A percentile compares a stretch with the other conserved stretches of the same genome.
These are phyloP conservation scores for Heliocidaris erythrogramma DNA, from an alignment of 35 echinoderm and acorn worm species.

Conservation along the genomic window DNA sequence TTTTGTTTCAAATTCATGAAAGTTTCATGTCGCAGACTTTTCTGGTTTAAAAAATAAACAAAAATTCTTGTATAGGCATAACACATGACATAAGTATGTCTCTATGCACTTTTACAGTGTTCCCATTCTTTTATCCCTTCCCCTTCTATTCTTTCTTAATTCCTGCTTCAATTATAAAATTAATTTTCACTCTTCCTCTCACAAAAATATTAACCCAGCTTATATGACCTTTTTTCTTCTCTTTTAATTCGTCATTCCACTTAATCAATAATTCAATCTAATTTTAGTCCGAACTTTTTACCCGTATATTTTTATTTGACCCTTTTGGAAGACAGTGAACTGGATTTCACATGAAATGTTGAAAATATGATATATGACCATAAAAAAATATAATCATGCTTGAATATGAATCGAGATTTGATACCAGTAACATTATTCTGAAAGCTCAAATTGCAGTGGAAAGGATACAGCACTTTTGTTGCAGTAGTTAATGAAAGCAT, in stretches of 20 bases:
- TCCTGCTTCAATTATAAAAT: background rate
- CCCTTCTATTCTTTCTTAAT: too few relatives aligned
- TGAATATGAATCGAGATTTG: background rate
- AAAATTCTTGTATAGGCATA: too few relatives aligned
- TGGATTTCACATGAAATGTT: background rate
- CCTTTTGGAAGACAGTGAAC: background rate
- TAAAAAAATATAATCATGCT: background rate
- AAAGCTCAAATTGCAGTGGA: background rate
- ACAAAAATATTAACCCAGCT: background rate
- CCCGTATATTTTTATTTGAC: background rate
- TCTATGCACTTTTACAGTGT: background rate
- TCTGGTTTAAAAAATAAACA: too few relatives aligned
- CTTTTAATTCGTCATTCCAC: background rate
- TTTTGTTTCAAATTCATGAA: too few relatives aligned
- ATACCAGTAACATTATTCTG: background rate
- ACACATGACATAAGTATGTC: too few relatives aligned
- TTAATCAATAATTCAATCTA: background rate
- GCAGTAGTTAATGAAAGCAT: background rate
- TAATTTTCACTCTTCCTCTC: background rate
- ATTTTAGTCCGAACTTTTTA: background rate
- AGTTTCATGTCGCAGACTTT: too few relatives aligned
- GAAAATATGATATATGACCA: background rate
- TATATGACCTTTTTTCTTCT: background rate
- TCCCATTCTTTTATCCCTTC: background rate
- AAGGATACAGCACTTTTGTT: background rate